A percentile compares a stretch with the other conserved stretches of the same genome.
phyloP scores from a whole-genome alignment of 2,888 invertebrate species.

The Steromphala cineraria region DNA sequence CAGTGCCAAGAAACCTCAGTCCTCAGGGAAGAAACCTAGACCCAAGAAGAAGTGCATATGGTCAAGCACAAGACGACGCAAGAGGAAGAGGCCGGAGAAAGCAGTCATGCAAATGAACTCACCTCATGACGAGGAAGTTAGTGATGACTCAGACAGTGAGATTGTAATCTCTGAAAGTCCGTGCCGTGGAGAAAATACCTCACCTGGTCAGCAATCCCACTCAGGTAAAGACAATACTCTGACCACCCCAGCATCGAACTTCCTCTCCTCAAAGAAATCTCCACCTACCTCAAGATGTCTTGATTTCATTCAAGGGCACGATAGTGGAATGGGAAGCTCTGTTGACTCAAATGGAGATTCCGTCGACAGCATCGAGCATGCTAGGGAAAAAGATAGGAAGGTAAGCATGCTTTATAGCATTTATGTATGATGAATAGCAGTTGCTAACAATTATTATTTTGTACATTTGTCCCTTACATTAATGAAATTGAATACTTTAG shows the following conservation, averaged over 20 bases:
- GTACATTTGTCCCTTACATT: too few species aligned
- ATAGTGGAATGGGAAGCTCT: slow-evolving; percentile 68
- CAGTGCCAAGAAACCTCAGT: not conserved
- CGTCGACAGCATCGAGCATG: slow-evolving; percentile 62
- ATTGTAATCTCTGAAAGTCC: not conserved
- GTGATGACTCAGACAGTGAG: slow-evolving; percentile 1
- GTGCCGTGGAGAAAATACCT: not conserved
- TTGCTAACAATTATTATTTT: too few species aligned
- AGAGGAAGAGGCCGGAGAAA: slow-evolving; percentile 10
- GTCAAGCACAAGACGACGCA: slow-evolving; percentile 28
- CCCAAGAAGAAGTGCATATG: slow-evolving; percentile 35
- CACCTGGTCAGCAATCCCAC: not conserved
- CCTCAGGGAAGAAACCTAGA: slow-evolving; percentile 9
- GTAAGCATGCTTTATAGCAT: not conserved
- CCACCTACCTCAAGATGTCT: slow-evolving; percentile 11
- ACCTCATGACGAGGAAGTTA: slow-evolving; percentile 26
- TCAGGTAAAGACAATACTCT: slow-evolving; percentile 1
- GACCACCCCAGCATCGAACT: not conserved
- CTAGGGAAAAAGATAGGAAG: slow-evolving; percentile 23
- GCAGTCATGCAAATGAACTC: slow-evolving; percentile 22
- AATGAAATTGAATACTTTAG: too few species aligned
- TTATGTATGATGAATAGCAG: too few species aligned
- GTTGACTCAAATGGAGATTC: slow-evolving; percentile 67
- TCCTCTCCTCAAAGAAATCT: not conserved
- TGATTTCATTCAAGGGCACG: slow-evolving; percentile 27